phyloP scores from a whole-genome alignment of 2,797 vertebrate genomes.

The Loriculus beryllinus region DNA sequence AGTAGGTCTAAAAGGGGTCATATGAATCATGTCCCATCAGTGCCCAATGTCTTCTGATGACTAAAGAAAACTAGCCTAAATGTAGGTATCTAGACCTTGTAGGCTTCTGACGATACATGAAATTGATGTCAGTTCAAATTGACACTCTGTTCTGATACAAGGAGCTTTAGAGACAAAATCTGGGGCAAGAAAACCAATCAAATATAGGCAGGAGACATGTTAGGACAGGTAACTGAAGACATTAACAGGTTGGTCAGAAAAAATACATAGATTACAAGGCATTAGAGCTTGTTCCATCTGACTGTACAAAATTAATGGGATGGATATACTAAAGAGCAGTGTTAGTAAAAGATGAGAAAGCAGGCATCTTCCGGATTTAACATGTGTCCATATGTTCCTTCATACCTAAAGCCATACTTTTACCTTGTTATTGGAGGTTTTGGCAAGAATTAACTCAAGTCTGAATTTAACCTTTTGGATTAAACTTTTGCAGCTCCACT shows the following conservation, averaged over 20 bases:
- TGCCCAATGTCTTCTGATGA: neutral
- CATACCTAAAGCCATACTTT: neutral
- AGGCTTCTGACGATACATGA: neutral
- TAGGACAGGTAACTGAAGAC: neutral
- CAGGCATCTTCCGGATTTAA: neutral
- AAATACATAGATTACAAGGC: neutral
- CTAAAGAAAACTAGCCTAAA: neutral
- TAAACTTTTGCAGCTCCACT: neutral
- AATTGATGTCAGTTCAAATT: neutral
- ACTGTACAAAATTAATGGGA: fast-evolving
- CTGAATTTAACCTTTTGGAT: neutral
- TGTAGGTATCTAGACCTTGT: neutral
- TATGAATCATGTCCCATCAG: neutral
- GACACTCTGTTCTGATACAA: neutral
- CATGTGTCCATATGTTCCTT: neutral
- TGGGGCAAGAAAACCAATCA: neutral
- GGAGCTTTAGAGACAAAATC: neutral
- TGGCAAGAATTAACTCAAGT: neutral
- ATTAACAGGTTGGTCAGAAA: neutral
- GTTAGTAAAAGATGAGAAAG: neutral
- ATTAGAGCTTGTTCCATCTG: neutral
- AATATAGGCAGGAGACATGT: neutral
- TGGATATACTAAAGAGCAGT: fast-evolving
- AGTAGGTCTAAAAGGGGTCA: neutral
- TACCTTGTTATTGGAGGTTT: neutral